A percentile compares a stretch with the other conserved stretches of the same genome.
Conservation (phyloP, 2,888 invertebrate genomes). For the Alentia gelatinosa region DNA sequence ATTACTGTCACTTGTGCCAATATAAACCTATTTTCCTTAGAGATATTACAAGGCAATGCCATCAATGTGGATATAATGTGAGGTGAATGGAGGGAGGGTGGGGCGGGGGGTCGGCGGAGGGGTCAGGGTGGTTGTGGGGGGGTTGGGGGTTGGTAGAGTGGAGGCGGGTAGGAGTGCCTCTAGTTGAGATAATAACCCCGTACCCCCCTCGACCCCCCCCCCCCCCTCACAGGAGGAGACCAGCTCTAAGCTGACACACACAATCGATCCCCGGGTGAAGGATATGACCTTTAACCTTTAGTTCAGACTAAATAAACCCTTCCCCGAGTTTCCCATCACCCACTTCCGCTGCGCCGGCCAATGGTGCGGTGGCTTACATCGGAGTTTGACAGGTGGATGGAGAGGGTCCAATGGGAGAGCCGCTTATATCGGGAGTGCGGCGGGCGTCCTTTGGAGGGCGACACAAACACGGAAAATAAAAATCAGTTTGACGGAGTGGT, state of each 20-base stretch:
- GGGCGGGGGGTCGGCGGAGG: neutral
- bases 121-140: no score
- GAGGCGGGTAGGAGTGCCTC: no score
- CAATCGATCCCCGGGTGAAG: neutral
- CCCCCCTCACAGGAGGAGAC: neutral
- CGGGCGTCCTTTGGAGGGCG: no score
- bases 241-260: neutral
- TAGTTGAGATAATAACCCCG: neutral
- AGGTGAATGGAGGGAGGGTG: neutral
- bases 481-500: neutral
- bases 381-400: neutral
- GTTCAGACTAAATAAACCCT: slow-evolving; percentile 32
- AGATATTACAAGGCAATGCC: neutral
- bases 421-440: neutral
- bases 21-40: neutral
- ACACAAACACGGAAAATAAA: neutral
- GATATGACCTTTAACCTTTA: neutral
- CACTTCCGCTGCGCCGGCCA: neutral
- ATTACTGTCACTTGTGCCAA: neutral
- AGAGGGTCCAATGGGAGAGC: neutral
- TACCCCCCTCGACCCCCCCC: neutral
- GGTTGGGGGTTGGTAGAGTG: no score
- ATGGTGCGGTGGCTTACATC: neutral
- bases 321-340: neutral
- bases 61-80: neutral